Evolutionary conservation across 2,888 invertebrate genomes (phyloP).

Genomic region (Apotomis turbidana): DNA sequence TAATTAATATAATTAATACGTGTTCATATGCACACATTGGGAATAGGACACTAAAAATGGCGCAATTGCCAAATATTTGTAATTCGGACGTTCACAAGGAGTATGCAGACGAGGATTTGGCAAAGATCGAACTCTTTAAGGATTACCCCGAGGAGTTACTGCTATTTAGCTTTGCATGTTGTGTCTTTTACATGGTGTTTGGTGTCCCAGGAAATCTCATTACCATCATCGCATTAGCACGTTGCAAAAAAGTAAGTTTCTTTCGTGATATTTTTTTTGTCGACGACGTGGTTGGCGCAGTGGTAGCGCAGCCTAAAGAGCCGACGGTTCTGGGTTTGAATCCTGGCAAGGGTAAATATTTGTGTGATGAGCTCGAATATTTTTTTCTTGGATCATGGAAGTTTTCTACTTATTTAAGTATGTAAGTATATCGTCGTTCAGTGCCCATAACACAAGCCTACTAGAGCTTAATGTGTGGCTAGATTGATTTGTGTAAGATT

Average conservation of each 20-base stretch:
- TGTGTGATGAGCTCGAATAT: too few relatives aligned
- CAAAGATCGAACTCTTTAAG: neutral
- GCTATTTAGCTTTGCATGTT: neutral
- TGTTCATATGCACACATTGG: neutral
- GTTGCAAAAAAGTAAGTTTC: constrained; percentile 7
- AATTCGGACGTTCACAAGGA: neutral
- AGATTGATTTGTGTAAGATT: too few relatives aligned
- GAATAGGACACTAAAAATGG: neutral
- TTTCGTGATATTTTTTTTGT: too few relatives aligned
- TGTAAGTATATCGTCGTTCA: too few relatives aligned
- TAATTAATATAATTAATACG: neutral
- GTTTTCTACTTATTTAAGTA: too few relatives aligned
- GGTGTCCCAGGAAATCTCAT: neutral
- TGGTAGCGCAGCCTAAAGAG: too few relatives aligned
- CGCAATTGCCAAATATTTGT: neutral
- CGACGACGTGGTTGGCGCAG: too few relatives aligned
- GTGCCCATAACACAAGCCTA: too few relatives aligned
- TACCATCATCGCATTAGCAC: neutral
- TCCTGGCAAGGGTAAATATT: too few relatives aligned
- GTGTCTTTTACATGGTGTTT: neutral
- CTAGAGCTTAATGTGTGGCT: too few relatives aligned
- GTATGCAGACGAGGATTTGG: neutral
- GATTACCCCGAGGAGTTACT: neutral
- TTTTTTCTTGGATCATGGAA: too few relatives aligned
- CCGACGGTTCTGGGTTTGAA: too few relatives aligned